Base-by-base conservation (phyloP, 2,888 invertebrate genomes). In the Chrysodeixis includens region DNA sequence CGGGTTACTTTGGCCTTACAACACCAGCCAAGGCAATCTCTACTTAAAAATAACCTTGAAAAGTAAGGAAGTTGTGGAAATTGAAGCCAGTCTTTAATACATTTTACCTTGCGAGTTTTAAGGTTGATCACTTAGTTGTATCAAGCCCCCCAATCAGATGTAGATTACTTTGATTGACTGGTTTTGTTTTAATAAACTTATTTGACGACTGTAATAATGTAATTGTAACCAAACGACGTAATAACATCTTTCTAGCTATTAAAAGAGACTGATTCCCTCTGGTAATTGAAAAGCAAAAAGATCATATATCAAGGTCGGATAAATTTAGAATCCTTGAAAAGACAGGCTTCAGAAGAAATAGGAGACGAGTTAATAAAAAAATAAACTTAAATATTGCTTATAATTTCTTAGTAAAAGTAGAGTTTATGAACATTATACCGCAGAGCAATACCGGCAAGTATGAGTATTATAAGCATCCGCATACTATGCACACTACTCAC, bases 31-130 rank as follows among this genome's bases (percentile, higher is more conserved):
- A 40, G n/a, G n/a, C 40, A 40, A 40, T n/a, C 40, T 40, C 40
- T 40, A 40, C 40, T 40, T 40, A 40, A 40, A 40, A n/a, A 16
- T 46, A 46, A 20, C 46, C 46, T 46, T 46, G 46, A 46, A 46
- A 46, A 46, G 9, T 18, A 20, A 18, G 46, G 46, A 49, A 49
- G 18, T 49, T 40, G n/a, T 40, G 40, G 40, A 35, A 26, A 35
- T 35, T 12, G 12, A 12, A 12, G 9, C 40, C n/a, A 40, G 40
- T 3, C 40, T 40, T n/a, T 6, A 26, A 26, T 26, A 40, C 40
- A 40, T 1, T 40, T 40, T n/a, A 40, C 6, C n/a, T n/a, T n/a
- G n/a, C n/a, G 26, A 2, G 26, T 26, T n/a, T n/a, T n/a, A n/a
- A n/a, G n/a, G n/a, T n/a, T n/a, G n/a, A n/a, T n/a, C n/a, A n/a